Evolutionary conservation across 53 echinoderm and acorn worm species (phyloP).

Genomic region (Hippasteria phrygiana): DNA sequence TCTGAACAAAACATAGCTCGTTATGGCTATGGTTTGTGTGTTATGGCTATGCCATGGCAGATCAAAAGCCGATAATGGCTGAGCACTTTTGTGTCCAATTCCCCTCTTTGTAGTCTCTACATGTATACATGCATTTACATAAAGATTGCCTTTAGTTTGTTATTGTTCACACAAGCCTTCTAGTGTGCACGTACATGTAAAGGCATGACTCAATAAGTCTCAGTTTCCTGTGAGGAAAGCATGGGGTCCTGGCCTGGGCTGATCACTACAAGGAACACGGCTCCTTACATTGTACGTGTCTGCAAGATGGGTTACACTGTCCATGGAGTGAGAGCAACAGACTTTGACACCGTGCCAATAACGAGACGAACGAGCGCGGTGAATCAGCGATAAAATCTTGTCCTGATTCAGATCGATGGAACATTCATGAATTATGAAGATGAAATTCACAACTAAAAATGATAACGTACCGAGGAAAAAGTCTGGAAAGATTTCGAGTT

Average conservation of each 20-base stretch:
- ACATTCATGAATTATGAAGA: background rate
- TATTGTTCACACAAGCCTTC: too few species aligned
- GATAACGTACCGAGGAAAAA: too few species aligned
- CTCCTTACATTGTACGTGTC: background rate
- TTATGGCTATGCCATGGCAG: too few species aligned
- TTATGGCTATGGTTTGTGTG: too few species aligned
- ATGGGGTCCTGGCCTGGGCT: conserved; percentile 10
- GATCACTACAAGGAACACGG: background rate
- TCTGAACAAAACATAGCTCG: too few species aligned
- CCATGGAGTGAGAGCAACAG: background rate
- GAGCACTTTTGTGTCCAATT: too few species aligned
- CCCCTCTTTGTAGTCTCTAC: too few species aligned
- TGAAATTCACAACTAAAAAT: too few species aligned
- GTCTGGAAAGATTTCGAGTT: too few species aligned
- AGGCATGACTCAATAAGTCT: conserved; percentile 53
- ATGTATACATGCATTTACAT: too few species aligned
- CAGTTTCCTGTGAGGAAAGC: conserved; percentile 39
- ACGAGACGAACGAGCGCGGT: background rate
- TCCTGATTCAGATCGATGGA: background rate
- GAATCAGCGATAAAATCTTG: background rate
- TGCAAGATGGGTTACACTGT: background rate
- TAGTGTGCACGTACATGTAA: background rate
- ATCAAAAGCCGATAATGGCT: too few species aligned
- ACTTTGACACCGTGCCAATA: background rate
- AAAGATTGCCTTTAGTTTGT: too few species aligned